Evolutionary conservation across 1,140 invertebrate species (phyloP), one percentile per base, ranked within the genome.

Genomic region (Atopsyche davidsoni): DNA sequence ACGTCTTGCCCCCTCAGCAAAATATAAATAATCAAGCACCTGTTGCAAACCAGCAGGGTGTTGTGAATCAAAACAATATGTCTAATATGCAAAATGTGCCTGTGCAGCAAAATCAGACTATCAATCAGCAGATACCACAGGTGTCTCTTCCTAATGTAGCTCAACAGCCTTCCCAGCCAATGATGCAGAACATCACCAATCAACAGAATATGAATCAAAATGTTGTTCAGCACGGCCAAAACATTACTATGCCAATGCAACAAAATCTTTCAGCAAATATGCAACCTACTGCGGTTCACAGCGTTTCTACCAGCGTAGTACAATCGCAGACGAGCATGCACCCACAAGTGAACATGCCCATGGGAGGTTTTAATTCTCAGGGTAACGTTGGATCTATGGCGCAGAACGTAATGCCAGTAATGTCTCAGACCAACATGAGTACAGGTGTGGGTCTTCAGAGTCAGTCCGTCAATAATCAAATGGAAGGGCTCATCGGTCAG

Each of bases 191-290:
- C 32, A 56, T 59, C 44, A 32, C 46, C 3, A 55, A 52, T 24
- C 56, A 51, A 41, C 55, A 53, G 31, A 17, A 35, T 21, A 46
- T 47, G 40, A 51, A 45, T 13, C 50, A 52, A 28, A 56, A 43
- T 47, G 49, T 56, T 11, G 51, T 57, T 11, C 45, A 46, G 18
- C 53, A 58, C 24, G 40, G 35, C n/a, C 71, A 71, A 58, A 73
- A 68, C 63, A 73, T 72, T 60, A 64, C 68, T 13, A 72, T 73
- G 67, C 66, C 70, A 11, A 74, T 74, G 69, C 71, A 72, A 53
- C 68, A 70, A 40, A 66, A 48, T 23, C 67, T 67, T 64, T 67
- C 67, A 2, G 66, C 69, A 3, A 60, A 64, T 24, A 74, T 74
- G 69, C 68, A 69, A 23, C 63, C 64, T 10, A 59, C 58, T 16